Evolutionary conservation across 2,113 vertebrate species (phyloP).

Genomic region (Scomber japonicus): DNA sequence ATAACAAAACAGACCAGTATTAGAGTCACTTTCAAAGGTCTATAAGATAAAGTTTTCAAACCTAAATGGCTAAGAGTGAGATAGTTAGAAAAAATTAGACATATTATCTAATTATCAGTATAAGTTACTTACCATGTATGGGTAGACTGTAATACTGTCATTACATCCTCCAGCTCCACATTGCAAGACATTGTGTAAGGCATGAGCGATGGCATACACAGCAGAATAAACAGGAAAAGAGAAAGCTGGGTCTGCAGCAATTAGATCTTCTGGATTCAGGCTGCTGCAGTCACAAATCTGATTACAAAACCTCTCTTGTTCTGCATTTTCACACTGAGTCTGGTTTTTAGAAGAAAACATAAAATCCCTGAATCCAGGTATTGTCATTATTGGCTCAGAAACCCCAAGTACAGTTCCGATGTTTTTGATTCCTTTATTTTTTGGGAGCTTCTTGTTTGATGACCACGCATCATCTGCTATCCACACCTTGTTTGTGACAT

Average conservation of each 20-base stretch:
- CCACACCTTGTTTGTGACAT: slow-evolving; percentile 88
- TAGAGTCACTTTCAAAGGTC: no score
- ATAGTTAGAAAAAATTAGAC: no score
- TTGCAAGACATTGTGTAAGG: slow-evolving; percentile 85
- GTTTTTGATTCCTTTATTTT: slow-evolving; percentile 73
- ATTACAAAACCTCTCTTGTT: slow-evolving; percentile 54
- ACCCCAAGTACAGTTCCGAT: slow-evolving; percentile 86
- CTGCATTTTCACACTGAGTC: neutral
- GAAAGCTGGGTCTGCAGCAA: slow-evolving; percentile 42
- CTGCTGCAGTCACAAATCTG: slow-evolving; percentile 78
- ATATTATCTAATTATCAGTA: neutral
- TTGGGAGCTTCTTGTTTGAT: slow-evolving; percentile 68
- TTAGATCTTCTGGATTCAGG: neutral
- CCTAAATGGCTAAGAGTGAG: no score
- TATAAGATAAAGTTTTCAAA: no score
- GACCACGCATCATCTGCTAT: slow-evolving; percentile 87
- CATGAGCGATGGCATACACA: slow-evolving; percentile 83
- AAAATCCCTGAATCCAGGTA: slow-evolving; percentile 79
- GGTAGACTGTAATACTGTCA: slow-evolving; percentile 73
- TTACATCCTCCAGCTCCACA: slow-evolving; percentile 81
- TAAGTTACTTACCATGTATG: slow-evolving; percentile 70
- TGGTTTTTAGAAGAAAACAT: slow-evolving; percentile 50
- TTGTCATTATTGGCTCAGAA: slow-evolving; percentile 55
- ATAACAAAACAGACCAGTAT: no score
- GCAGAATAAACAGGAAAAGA: slow-evolving; percentile 83